phyloP scores from a whole-genome alignment of 2,113 vertebrate species.

The Coptodon bakossiorum region DNA sequence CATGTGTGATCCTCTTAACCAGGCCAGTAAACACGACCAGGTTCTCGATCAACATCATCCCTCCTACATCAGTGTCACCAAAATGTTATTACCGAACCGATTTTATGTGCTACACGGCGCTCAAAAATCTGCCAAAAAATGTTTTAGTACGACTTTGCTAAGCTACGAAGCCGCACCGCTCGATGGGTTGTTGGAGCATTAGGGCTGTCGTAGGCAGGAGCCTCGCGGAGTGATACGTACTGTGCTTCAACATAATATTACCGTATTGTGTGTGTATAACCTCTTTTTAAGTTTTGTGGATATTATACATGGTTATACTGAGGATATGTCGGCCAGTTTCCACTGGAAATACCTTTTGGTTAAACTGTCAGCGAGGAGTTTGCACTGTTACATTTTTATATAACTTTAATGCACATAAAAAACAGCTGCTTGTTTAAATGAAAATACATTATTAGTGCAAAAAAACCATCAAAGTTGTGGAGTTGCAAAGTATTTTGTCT shows the following conservation, averaged over 20 bases:
- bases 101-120: accelerated
- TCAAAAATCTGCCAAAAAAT: not conserved
- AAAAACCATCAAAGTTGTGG: not conserved
- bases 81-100: not conserved
- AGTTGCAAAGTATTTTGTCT: not conserved
- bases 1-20: conserved; percentile 47
- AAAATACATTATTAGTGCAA: no score
- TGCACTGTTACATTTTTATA: not conserved
- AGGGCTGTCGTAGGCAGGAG: not conserved
- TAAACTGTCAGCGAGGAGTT: accelerated
- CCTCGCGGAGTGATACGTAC: not conserved
- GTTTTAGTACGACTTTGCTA: accelerated
- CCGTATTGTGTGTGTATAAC: not conserved
- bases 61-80: not conserved
- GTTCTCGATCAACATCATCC: not conserved
- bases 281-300: not conserved
- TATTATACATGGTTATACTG: not conserved
- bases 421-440: no score
- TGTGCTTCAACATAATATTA: not conserved
- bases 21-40: not conserved
- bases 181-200: accelerated
- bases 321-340: not conserved
- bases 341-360: not conserved
- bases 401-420: no score
- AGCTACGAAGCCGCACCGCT: accelerated